phyloP scores from a whole-genome alignment of 2,888 invertebrate species.

The Sylvicola cinctus region DNA sequence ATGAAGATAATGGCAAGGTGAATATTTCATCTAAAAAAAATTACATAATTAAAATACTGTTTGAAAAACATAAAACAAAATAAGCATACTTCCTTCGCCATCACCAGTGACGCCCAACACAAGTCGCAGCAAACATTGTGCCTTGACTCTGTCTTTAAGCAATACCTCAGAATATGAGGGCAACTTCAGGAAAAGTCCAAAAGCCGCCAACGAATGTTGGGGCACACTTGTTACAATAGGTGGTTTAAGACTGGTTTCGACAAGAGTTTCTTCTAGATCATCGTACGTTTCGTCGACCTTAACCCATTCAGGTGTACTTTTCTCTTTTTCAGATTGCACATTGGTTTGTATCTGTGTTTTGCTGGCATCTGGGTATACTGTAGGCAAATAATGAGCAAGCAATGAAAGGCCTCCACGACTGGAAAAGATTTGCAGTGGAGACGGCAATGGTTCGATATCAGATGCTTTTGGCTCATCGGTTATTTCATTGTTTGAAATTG shows the following conservation, averaged over 20 bases:
- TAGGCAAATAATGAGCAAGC: slow-evolving; percentile 70
- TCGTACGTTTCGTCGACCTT: slow-evolving; percentile 39
- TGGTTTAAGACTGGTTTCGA: slow-evolving; percentile 29
- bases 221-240: slow-evolving; percentile 44
- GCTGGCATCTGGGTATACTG: slow-evolving; percentile 67
- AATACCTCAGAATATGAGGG: slow-evolving; percentile 83
- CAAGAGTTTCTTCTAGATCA: slow-evolving; percentile 33
- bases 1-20: slow-evolving; percentile 42
- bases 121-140: slow-evolving; percentile 66
- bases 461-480: slow-evolving; percentile 16
- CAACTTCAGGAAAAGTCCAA: slow-evolving; percentile 70
- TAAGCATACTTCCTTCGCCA: slow-evolving; percentile 59
- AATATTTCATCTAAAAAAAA: slow-evolving; percentile 40
- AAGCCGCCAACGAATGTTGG: slow-evolving; percentile 77
- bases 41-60: slow-evolving; percentile 4
- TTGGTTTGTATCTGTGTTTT: slow-evolving; percentile 23
- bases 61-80: slow-evolving; percentile 4
- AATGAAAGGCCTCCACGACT: slow-evolving; percentile 72
- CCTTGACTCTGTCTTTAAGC: slow-evolving; percentile 61
- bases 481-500: slow-evolving; percentile 9
- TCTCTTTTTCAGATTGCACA: slow-evolving; percentile 25
- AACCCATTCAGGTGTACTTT: slow-evolving; percentile 24
- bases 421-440: slow-evolving; percentile 67
- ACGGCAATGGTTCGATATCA: slow-evolving; percentile 20
- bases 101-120: slow-evolving; percentile 82